A percentile compares a stretch with the other conserved stretches of the same genome.
These are phyloP conservation scores for Chironomus riparius DNA, from an alignment of 2,888 invertebrate species.

Conservation along the genomic window DNA sequence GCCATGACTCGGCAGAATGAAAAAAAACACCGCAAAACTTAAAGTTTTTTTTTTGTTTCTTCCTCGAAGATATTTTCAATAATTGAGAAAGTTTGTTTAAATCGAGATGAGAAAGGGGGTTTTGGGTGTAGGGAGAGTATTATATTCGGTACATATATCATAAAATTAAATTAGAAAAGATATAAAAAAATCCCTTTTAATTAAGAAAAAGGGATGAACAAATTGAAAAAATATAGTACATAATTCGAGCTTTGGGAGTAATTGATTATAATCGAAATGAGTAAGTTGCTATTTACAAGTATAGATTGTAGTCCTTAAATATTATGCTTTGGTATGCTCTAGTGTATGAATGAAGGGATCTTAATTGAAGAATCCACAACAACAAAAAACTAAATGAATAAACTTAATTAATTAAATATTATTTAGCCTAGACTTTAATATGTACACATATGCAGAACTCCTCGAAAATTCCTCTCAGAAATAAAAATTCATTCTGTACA, in stretches of 20 bases:
- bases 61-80: too few relatives aligned
- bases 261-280: background rate
- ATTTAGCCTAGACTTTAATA: too few relatives aligned
- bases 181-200: background rate
- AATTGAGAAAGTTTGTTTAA: too few relatives aligned
- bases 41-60: too few relatives aligned
- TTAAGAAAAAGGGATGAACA: too few relatives aligned
- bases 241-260: slow-evolving; percentile 13
- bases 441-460: too few relatives aligned
- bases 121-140: background rate
- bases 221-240: slow-evolving; percentile 2
- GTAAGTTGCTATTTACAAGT: background rate
- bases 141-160: background rate
- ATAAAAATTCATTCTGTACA: background rate
- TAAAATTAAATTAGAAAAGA: background rate
- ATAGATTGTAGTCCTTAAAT: slow-evolving; percentile 2
- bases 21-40: too few relatives aligned
- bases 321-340: slow-evolving; percentile 20
- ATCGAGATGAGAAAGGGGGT: background rate
- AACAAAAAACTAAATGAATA: background rate
- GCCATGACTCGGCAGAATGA: too few relatives aligned
- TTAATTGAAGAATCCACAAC: too few relatives aligned
- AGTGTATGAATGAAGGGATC: background rate
- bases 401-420: too few relatives aligned
- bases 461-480: too few relatives aligned